Evolutionary conservation across 2,797 vertebrate species (phyloP), one percentile per base, ranked within the genome.

Genomic region (Hoplostethus mediterraneus): DNA sequence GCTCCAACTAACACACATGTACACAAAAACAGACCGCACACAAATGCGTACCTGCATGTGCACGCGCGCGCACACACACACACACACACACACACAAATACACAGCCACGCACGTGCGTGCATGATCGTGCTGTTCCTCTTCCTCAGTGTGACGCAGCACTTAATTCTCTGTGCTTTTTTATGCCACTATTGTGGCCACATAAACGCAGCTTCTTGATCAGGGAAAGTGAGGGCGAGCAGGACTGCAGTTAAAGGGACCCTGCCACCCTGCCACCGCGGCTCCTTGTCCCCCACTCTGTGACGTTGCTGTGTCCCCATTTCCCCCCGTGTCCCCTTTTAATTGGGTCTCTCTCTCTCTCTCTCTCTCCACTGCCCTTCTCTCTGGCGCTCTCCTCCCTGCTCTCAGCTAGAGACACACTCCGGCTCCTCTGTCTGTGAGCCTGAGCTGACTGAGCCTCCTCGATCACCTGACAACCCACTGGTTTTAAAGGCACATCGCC

Each of bases 141-240:
- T 93, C 91, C 95, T 92, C 92, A 95, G 95, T 98, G 96, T 99
- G 98, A 99, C 97, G 98, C 98, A 99, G 97, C 97, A 98, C 94
- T 97, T 98, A 97, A 98, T 99, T 98, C 97, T 97, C 96, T 67
- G 67, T 80, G 87, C 88, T 92, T 88, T 88, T 21, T 88, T 83
- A 71, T 54, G 56, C 95, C 93, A 94, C 93, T 96, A 95, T 96
- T 95, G 94, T 95, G 94, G 93, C 92, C 87, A 92, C 91, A 93
- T 95, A 94, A 28, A 93, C 93, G 90, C 94, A 95, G 94, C 93
- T 94, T 95, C 93, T 93, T 85, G 83, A 95, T 95, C 92, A 92
- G 79, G 81, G 67, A 71, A 49, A 73, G 59, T 67, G 78, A 88
- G 84, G 81, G 85, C 74, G 70, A 83, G 77, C 79, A 79, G 85